These are phyloP conservation scores for Globodera rostochiensis DNA, from an alignment of 1,140 invertebrate species.

Conservation along the genomic window DNA sequence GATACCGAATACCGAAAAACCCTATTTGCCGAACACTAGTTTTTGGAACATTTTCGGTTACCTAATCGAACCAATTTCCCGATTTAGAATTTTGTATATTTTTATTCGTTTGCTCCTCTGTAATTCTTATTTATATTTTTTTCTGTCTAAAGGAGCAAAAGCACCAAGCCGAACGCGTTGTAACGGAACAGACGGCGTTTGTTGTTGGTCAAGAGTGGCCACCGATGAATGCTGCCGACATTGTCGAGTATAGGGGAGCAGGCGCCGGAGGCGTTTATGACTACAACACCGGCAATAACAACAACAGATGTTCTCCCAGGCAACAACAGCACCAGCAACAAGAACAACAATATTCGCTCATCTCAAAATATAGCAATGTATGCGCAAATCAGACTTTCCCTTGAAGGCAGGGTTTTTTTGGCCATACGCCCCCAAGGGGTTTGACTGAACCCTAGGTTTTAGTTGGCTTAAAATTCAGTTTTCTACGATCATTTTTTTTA, in stretches of 20 bases:
- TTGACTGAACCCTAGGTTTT: too few species aligned
- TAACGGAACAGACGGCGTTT: conserved; percentile 68
- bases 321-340: conserved; percentile 38
- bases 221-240: not conserved
- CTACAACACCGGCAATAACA: not conserved
- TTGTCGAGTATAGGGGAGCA: conserved; percentile 15
- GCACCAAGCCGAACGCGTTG: conserved; percentile 90
- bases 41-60: too few species aligned
- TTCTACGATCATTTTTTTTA: too few species aligned
- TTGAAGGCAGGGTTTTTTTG: too few species aligned
- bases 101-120: not conserved
- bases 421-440: too few species aligned
- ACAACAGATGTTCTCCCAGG: conserved; percentile 39
- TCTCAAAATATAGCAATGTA: conserved; percentile 61
- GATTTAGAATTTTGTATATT: not conserved
- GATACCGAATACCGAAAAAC: too few species aligned
- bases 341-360: conserved; percentile 36
- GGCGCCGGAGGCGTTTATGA: conserved; percentile 40
- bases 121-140: too few species aligned
- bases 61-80: too few species aligned
- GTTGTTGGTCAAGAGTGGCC: not conserved
- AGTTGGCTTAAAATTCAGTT: too few species aligned
- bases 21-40: too few species aligned
- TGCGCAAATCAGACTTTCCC: conserved; percentile 11
- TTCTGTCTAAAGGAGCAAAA: conserved; percentile 74